Evolutionary conservation across 2,113 vertebrate species (phyloP), one percentile per base, ranked within the genome.

Genomic region (Chinchilla lanigera): DNA sequence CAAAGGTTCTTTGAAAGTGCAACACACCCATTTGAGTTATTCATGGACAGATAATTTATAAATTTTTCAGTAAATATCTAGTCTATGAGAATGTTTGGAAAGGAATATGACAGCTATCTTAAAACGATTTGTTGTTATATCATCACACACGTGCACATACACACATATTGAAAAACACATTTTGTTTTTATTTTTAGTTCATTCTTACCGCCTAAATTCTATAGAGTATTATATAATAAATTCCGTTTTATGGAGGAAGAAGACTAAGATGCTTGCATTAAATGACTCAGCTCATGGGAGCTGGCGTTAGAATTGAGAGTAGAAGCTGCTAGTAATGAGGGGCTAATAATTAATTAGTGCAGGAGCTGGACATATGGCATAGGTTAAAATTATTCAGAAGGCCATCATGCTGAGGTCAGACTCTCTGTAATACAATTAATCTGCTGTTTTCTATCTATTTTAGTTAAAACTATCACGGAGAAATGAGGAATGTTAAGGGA

Each of bases 371-470:
- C 97, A 97, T 95, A 97, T 88, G 97, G 95, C 95, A 97, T 69
- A 98, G 96, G 98, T 98, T 98, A 96, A 97, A 97, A 97, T 96
- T 96, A 24, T 95, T 97, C n/a, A 0, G 95, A 95, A 98, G 95
- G 89, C 90, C 97, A 89, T 89, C 65, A 91, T 97, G 97, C 91
- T 97, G 96, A 97, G 92, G 69, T 94, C 97, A 96, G 95, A 97
- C 65, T 90, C 97, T 96, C 86, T 65, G 84, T 85, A 98, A 96
- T 81, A 73, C 61, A 52, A 97, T 98, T 98, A 96, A 97, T 98
- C 95, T 97, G 94, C 96, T 97, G 93, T 87, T 95, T 65, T 89
- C 7, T 89, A 95, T 90, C 87, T 97, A 96, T 96, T 89, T 98
- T 97, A 98, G 88, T 94, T 84, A 89, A 96, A 93, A 88, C n/a